Conservation (phyloP, 1,140 invertebrate species). For the Drosophila pachea region DNA sequence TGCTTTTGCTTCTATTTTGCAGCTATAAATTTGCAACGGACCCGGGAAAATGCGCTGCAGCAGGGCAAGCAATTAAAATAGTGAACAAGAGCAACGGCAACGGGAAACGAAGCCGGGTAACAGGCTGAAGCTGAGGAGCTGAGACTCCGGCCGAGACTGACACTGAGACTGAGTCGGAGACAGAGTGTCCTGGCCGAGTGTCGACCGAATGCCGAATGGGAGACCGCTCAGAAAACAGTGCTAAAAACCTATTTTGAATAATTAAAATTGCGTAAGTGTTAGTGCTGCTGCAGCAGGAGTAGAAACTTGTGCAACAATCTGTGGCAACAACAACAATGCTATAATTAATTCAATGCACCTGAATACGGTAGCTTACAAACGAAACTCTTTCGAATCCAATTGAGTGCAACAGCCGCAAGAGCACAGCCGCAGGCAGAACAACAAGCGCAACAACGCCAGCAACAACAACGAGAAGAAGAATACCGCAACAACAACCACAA, state of each 20-base stretch:
- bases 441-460: constrained; percentile 23
- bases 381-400: constrained; percentile 41
- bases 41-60: constrained; percentile 74
- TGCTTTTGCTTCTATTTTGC: constrained; percentile 73
- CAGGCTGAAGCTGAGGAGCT: background rate
- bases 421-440: constrained; percentile 15
- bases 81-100: constrained; percentile 33
- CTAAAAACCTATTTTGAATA: constrained; percentile 76
- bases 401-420: constrained; percentile 35
- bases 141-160: background rate
- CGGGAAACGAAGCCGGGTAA: background rate
- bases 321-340: constrained; percentile 64
- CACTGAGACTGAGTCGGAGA: background rate
- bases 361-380: constrained; percentile 56
- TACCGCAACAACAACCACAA: constrained; percentile 10
- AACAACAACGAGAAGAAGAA: background rate
- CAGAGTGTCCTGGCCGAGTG: constrained; percentile 7
- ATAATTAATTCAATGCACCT: constrained; percentile 78
- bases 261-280: constrained; percentile 75
- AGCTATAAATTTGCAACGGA: constrained; percentile 70
- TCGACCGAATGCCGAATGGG: background rate
- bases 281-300: constrained; percentile 44
- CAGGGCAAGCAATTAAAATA: constrained; percentile 75
- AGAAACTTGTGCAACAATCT: constrained; percentile 56
- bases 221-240: constrained; percentile 29